phyloP scores from a whole-genome alignment of 2,888 invertebrate genomes.

The Hesperia comma region DNA sequence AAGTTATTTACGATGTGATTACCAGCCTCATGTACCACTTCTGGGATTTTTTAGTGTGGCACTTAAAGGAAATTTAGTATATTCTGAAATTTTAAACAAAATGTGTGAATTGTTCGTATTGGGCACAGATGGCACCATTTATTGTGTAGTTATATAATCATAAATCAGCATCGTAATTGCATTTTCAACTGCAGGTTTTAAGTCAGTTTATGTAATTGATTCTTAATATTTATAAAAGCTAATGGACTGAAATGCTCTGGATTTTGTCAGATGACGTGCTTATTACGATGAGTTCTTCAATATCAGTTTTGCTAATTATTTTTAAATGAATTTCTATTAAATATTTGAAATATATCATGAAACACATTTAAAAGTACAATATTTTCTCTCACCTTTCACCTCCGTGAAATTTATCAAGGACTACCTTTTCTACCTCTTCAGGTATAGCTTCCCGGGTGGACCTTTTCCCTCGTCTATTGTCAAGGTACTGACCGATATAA shows the following conservation, averaged over 20 bases:
- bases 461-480: slow-evolving; percentile 83
- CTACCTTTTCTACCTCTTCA: slow-evolving; percentile 65
- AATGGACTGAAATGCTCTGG: too few species aligned
- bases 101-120: neutral
- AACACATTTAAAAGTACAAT: neutral
- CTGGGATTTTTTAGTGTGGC: slow-evolving; percentile 11
- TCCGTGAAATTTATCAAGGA: slow-evolving; percentile 86
- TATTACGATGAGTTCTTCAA: too few species aligned
- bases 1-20: slow-evolving; percentile 34
- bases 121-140: neutral
- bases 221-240: too few species aligned
- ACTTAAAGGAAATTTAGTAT: slow-evolving; percentile 9
- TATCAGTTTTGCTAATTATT: too few species aligned
- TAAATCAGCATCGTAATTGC: too few species aligned
- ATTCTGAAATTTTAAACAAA: neutral
- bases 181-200: too few species aligned
- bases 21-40: slow-evolving; percentile 1
- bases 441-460: slow-evolving; percentile 57
- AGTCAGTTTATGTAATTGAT: too few species aligned
- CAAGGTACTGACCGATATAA: slow-evolving; percentile 89
- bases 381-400: slow-evolving; percentile 85
- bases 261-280: too few species aligned
- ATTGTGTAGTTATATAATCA: too few species aligned
- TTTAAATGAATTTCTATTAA: too few species aligned
- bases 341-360: too few species aligned